These are phyloP conservation scores for Oryctes rhinoceros DNA, from an alignment of 1,140 invertebrate species.

Conservation along the genomic window DNA sequence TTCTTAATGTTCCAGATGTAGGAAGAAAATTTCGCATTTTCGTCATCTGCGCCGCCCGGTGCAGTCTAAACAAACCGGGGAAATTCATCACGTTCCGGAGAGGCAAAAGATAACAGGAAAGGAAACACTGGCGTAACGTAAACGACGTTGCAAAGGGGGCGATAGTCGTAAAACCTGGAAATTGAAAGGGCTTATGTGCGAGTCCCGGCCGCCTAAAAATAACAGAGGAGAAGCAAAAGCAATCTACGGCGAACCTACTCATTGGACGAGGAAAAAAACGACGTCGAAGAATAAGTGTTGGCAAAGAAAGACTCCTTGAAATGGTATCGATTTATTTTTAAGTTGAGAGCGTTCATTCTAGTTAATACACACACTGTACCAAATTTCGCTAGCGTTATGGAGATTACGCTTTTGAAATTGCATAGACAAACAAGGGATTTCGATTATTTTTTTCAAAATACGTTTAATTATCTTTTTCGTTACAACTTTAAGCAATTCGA, in stretches of 20 bases:
- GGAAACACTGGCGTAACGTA: slow-evolving; percentile 25
- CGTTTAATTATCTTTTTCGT: too few species aligned
- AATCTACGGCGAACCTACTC: background rate
- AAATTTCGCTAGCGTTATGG: too few species aligned
- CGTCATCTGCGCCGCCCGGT: slow-evolving; percentile 13
- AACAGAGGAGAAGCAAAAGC: slow-evolving; percentile 11
- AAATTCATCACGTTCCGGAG: slow-evolving; percentile 28
- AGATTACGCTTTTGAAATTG: too few species aligned
- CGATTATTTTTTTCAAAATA: too few species aligned
- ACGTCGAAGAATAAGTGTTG: background rate
- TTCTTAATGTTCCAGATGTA: slow-evolving; percentile 29
- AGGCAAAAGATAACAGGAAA: slow-evolving; percentile 18
- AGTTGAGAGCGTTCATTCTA: too few species aligned
- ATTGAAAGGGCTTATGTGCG: slow-evolving; percentile 31
- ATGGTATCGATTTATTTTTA: too few species aligned
- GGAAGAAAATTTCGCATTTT: slow-evolving; percentile 9
- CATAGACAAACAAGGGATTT: too few species aligned
- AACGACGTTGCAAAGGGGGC: slow-evolving; percentile 31
- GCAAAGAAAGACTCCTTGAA: too few species aligned
- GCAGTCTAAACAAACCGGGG: slow-evolving; percentile 29
- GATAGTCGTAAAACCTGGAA: slow-evolving; percentile 30
- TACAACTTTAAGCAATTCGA: too few species aligned
- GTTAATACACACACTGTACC: too few species aligned
- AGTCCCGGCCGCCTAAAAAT: slow-evolving; percentile 20
- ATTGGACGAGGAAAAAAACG: background rate